phyloP scores from a whole-genome alignment of 2,888 invertebrate genomes.

The Neoascia interrupta region DNA sequence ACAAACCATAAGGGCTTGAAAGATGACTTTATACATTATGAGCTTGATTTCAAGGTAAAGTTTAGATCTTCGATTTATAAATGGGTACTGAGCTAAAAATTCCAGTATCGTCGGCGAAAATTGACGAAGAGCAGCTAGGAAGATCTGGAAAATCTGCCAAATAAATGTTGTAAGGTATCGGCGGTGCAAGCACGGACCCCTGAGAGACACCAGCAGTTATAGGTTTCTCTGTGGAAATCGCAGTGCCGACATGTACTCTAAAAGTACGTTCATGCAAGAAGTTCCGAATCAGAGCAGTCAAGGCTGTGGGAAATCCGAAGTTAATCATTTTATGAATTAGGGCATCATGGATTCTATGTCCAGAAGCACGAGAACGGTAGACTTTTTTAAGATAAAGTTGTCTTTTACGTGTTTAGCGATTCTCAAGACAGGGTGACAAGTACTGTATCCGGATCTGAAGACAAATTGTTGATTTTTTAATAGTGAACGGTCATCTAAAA shows the following conservation, averaged over 20 bases:
- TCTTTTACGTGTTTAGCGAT: neutral
- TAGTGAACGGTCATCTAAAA: conserved; percentile 17
- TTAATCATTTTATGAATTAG: conserved; percentile 26
- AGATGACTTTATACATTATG: no score
- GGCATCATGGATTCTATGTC: conserved; percentile 22
- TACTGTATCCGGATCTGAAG: conserved; percentile 7
- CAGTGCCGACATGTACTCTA: no score
- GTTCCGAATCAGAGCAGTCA: no score
- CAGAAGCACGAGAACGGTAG: conserved; percentile 5
- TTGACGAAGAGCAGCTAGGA: conserved; percentile 14
- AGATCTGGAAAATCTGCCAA: conserved; percentile 1
- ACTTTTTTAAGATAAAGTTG: neutral
- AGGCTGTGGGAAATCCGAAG: no score
- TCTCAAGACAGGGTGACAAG: no score
- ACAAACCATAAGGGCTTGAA: no score
- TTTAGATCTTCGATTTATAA: no score
- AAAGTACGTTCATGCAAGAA: no score
- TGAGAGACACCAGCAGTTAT: conserved; percentile 8
- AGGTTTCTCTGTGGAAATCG: no score
- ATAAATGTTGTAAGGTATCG: conserved; percentile 7
- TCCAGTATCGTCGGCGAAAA: conserved; percentile 23
- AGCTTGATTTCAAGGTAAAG: no score
- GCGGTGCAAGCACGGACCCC: conserved; percentile 17
- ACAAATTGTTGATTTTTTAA: conserved; percentile 15
- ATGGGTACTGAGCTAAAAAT: conserved; percentile 7